A percentile compares a stretch with the other conserved stretches of the same genome.
Evolutionary conservation across 2,888 invertebrate genomes (phyloP).

Genomic region (Sclerodermus sp.): DNA sequence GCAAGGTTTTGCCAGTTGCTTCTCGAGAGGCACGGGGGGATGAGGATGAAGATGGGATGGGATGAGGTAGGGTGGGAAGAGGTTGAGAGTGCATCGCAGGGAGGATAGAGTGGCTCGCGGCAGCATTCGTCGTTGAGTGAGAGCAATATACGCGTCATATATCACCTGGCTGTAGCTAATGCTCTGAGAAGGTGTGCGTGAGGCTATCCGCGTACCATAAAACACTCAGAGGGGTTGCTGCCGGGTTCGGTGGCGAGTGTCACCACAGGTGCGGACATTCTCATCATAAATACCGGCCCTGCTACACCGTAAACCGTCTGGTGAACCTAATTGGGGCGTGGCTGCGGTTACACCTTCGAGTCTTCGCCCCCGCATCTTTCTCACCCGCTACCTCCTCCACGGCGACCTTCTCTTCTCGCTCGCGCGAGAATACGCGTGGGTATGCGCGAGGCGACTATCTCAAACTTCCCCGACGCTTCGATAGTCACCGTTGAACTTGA

Average conservation of each 20-base stretch:
- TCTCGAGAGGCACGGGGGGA: no score
- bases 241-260: slow-evolving; percentile 44
- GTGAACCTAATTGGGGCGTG: slow-evolving; percentile 55
- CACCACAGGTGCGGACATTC: slow-evolving; percentile 56
- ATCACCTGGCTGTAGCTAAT: slow-evolving; percentile 46
- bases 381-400: slow-evolving; percentile 6
- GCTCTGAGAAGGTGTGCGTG: slow-evolving; percentile 45
- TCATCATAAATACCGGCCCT: slow-evolving; percentile 51
- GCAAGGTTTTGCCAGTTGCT: no score
- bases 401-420: background rate
- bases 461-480: no score
- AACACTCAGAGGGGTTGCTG: slow-evolving; percentile 41
- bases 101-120: slow-evolving; percentile 19
- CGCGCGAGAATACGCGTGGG: slow-evolving; percentile 4
- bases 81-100: no score
- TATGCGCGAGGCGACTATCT: background rate
- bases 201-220: slow-evolving; percentile 47
- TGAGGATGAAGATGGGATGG: no score
- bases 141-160: slow-evolving; percentile 43
- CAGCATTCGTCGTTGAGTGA: slow-evolving; percentile 27
- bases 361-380: slow-evolving; percentile 21
- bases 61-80: no score
- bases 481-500: no score
- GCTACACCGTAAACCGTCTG: slow-evolving; percentile 44
- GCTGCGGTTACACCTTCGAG: slow-evolving; percentile 46